Base-by-base conservation (phyloP, 1,140 invertebrate species). In the Palaemon carinicauda region DNA sequence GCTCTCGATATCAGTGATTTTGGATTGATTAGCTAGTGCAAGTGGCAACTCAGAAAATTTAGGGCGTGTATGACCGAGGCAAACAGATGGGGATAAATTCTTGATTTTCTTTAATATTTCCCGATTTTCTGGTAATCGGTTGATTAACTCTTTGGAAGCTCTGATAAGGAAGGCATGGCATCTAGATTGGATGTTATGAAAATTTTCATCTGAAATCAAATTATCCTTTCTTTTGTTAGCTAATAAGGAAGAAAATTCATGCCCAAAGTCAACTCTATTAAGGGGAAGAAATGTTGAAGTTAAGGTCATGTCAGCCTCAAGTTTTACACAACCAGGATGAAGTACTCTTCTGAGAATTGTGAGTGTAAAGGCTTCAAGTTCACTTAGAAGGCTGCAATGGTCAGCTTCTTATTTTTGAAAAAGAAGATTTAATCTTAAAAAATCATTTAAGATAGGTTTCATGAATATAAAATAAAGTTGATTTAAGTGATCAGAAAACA, bases 321-420 rank as follows among this genome's bases (percentile, higher is more conserved):
- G 60, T 29, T 81, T 81, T 71, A 60, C 78, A 80, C 21, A 65
- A 41, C 51, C 60, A 71, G 54, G 80, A 21, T 81, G 24, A 19
- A 81, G 21, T 19, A 81, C n/a, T 74, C 69, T 73, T 56, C 52
- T 82, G 29, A 74, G 69, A 41, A 75, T 75, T 29, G 54, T 1
- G 21, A 74, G 51, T 74, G 81, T 54, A 50, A 74, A n/a, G 31
- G 73, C 54, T 54, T 82, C 81, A 41, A 82, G 52, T 27, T 82
- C 81, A 74, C 74, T 60, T n/a, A 73, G 15, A 33, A 82, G 69
- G 27, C 81, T 82, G 27, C 81, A 82, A 31, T 74, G 51, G 51
- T 54, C 69, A 54, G 52, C 50, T 82, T 69, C 80, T 69, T 71
- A 60, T 29, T 73, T 82, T 82, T 82, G 80, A 41, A 82, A 82